Conservation (phyloP, 2,888 invertebrate genomes). For the Abrostola tripartita region DNA sequence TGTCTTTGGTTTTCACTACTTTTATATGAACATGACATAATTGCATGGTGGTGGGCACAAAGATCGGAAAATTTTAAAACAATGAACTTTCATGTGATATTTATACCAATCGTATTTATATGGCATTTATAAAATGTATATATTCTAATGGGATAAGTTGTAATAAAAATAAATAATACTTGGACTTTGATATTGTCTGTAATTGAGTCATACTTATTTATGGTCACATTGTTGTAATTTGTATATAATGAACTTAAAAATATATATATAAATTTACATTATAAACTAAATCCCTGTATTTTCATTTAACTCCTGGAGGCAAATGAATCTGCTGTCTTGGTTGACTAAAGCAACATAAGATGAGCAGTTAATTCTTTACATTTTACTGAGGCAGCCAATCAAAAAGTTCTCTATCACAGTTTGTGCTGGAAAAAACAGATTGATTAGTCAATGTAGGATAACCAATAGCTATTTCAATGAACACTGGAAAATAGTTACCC, state of each 20-base stretch:
- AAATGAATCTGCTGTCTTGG: constrained; percentile 81
- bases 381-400: constrained; percentile 88
- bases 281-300: constrained; percentile 88
- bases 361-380: constrained; percentile 74
- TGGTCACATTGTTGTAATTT: constrained; percentile 77
- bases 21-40: constrained; percentile 18
- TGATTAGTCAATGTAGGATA: constrained; percentile 2
- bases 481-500: constrained; percentile 66
- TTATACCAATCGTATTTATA: constrained; percentile 23
- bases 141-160: constrained; percentile 6
- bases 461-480: neutral
- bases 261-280: constrained; percentile 85
- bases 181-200: constrained; percentile 81
- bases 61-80: constrained; percentile 18
- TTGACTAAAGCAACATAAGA: constrained; percentile 79
- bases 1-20: constrained; percentile 7
- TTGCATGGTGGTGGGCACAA: constrained; percentile 29
- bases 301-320: constrained; percentile 82
- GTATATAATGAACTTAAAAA: constrained; percentile 85
- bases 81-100: constrained; percentile 25
- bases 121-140: constrained; percentile 21
- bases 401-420: constrained; percentile 93
- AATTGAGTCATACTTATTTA: constrained; percentile 76
- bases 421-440: constrained; percentile 89
- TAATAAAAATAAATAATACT: constrained; percentile 54